phyloP scores from a whole-genome alignment of 2,113 vertebrate species.

The Grallaria varia region DNA sequence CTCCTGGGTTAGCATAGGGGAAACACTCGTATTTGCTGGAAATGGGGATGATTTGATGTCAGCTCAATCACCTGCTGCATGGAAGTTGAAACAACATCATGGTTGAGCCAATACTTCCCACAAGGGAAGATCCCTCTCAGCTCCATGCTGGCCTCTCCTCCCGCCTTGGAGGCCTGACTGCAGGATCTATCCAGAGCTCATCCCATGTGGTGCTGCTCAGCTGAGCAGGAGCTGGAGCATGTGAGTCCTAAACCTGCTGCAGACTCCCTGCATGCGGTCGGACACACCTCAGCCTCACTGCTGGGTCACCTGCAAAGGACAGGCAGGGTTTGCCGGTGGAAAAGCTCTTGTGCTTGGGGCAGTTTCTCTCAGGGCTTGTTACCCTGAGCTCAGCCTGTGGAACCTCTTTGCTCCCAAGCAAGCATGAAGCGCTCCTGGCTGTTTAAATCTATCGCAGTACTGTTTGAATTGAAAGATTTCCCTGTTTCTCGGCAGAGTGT shows the following conservation, averaged over 20 bases:
- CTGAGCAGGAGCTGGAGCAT: not conserved
- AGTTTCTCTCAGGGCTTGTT: not conserved
- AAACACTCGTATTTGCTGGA: not conserved
- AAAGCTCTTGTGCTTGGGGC: not conserved
- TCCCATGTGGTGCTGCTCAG: not conserved
- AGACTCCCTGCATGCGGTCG: not conserved
- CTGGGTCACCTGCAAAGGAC: not conserved
- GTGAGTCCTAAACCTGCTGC: not conserved
- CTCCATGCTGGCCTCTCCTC: not conserved
- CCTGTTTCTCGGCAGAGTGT: not conserved
- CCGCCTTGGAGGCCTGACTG: fast-evolving
- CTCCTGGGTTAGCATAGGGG: not conserved
- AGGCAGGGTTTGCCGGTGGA: not conserved
- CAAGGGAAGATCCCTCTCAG: not conserved
- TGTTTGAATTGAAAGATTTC: conserved; percentile 26
- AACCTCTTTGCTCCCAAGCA: not conserved
- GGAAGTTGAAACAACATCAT: not conserved
- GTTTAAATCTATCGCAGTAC: not conserved
- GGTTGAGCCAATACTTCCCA: not conserved
- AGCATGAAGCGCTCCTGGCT: fast-evolving
- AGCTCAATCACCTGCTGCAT: not conserved
- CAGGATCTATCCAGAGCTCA: not conserved
- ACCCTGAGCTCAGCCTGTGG: not conserved
- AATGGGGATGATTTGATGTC: not conserved
- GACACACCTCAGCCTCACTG: not conserved